These are phyloP conservation scores for Lepus americanus DNA, from an alignment of 2,113 vertebrate genomes.

Conservation along the genomic window DNA sequence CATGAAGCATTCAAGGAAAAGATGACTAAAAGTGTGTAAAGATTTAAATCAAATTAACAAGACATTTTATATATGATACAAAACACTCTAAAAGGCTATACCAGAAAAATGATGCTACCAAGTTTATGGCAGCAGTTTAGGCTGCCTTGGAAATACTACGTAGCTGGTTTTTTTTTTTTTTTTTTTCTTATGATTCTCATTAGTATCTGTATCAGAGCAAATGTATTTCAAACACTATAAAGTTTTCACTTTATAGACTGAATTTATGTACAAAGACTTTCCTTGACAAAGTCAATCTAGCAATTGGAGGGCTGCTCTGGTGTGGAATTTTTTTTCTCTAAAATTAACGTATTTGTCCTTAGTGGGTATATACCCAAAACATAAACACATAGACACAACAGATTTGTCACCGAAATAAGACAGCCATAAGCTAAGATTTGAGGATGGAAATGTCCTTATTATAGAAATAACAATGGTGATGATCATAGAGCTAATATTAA, in stretches of 20 bases:
- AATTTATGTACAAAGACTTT: neutral
- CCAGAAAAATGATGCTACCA: constrained; percentile 1
- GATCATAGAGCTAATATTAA: neutral
- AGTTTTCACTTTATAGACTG: neutral
- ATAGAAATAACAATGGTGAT: neutral
- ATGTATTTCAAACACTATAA: constrained; percentile 8
- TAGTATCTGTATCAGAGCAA: constrained; percentile 26
- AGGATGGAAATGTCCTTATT: neutral
- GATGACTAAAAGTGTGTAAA: constrained; percentile 20
- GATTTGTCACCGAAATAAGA: neutral
- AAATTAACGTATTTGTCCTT: neutral
- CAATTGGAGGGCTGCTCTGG: neutral
- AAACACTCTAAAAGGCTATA: constrained; percentile 1
- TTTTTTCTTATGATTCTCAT: constrained; percentile 32
- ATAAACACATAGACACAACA: neutral
- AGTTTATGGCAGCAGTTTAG: constrained; percentile 39
- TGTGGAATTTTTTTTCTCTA: neutral
- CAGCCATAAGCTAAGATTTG: neutral
- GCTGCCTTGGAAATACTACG: constrained; percentile 17
- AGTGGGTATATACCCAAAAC: neutral
- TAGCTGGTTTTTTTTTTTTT: constrained; percentile 32
- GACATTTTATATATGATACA: neutral
- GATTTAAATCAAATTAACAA: constrained; percentile 39
- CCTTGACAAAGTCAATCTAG: constrained; percentile 4
- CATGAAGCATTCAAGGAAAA: constrained; percentile 45